Conservation (phyloP, 2,888 invertebrate genomes). For the Conops quadrifasciatus region DNA sequence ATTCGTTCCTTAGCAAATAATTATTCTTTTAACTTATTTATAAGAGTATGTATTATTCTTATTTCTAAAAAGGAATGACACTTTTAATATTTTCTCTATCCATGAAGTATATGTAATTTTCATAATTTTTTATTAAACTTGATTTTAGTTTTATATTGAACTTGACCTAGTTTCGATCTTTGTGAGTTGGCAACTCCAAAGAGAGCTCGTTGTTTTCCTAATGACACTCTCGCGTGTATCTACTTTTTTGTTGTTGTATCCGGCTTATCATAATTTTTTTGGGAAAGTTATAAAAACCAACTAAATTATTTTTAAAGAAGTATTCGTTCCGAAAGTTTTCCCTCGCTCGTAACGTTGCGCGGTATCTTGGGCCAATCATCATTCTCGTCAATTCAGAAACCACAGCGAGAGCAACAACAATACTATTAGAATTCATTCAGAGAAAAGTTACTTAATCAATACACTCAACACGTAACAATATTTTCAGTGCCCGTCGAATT, state of each 20-base stretch:
- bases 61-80: no score
- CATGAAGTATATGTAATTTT: no score
- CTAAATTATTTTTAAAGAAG: neutral
- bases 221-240: neutral
- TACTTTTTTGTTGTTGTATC: neutral
- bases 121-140: neutral
- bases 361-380: no score
- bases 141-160: neutral
- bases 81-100: no score
- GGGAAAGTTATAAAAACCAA: constrained; percentile 16
- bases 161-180: neutral
- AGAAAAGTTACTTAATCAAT: constrained; percentile 42
- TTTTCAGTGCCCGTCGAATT: neutral
- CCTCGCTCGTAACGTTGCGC: neutral
- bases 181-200: neutral
- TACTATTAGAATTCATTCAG: constrained; percentile 1
- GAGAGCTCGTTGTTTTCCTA: neutral
- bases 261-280: neutral
- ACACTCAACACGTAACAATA: constrained; percentile 3
- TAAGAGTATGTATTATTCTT: no score
- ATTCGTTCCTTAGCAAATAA: no score
- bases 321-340: constrained; percentile 25
- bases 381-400: no score
- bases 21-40: no score
- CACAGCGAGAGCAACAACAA: constrained; percentile 28